Evolutionary conservation across 2,113 vertebrate species (phyloP), one percentile per base, ranked within the genome.

Genomic region (Onychostruthus taczanowskii): DNA sequence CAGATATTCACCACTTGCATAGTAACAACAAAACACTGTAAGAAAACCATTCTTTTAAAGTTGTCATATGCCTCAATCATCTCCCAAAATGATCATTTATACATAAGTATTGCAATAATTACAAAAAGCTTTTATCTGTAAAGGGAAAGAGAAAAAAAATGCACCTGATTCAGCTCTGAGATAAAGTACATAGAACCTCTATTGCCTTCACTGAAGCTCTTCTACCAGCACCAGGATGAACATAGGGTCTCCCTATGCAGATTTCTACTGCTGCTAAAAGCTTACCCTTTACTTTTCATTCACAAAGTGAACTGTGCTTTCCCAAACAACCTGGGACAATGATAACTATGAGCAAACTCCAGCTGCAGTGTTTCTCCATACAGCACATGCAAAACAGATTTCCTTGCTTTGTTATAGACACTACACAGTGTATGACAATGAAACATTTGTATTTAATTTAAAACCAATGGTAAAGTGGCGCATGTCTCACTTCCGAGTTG

Each of bases 51-150:
- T 80, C 31, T 80, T 96, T 85, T 59, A 33, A 74, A 91, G 31
- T 56, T 80, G 73, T 73, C 56, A 28, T 61, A 87, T 68, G 87
- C 70, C 89, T 92, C 90, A 94, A 87, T n/a, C 95, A 92, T 89
- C 72, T 97, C 96, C 94, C 87, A 86, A 96, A 97, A 96, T 86
- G 96, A 97, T 94, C 76, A 92, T 97, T 97, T 97, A 97, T 94
- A 97, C 96, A 97, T 96, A 98, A 96, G 95, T 96, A 97, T 87
- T 96, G 91, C 93, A 97, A 95, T 94, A 97, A 98, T 97, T 97
- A 98, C 97, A 96, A 96, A 97, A 89, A 91, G 47, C 88, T 92
- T 74, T 88, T 97, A 92, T 90, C 44, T 61, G n/a, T 49, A 50
- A 88, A 80, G 50, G 31, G 66, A 77, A 95, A 89, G 49, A 87